These are phyloP conservation scores for Alcedo quadribrachys DNA, from an alignment of 2,797 vertebrate genomes.

Conservation along the genomic window DNA sequence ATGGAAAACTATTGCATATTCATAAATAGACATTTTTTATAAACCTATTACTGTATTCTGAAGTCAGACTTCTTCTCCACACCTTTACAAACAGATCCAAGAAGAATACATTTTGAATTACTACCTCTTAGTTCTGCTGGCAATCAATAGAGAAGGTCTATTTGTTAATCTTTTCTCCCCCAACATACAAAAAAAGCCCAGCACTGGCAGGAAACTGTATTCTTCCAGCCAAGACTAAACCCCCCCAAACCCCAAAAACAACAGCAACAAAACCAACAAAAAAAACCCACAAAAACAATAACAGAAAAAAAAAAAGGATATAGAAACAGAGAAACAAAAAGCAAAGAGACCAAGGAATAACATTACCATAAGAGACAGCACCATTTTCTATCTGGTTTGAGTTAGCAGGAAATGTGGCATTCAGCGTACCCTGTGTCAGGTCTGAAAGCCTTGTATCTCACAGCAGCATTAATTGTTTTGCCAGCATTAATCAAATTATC, in stretches of 20 bases:
- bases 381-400: background rate
- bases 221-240: background rate
- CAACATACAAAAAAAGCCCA: background rate
- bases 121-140: background rate
- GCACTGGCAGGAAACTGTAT: background rate
- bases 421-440: background rate
- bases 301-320: background rate
- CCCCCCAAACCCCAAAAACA: no score
- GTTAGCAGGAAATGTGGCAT: background rate
- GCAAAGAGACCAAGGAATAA: background rate
- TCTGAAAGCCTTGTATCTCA: background rate
- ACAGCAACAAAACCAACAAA: no score
- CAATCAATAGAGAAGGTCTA: background rate
- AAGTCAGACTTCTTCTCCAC: background rate
- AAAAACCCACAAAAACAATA: no score
- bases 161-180: background rate
- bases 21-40: background rate
- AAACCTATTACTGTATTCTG: background rate
- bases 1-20: background rate
- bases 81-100: background rate
- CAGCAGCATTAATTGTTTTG: background rate
- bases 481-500: background rate
- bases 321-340: background rate
- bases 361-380: background rate
- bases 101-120: background rate